phyloP scores from a whole-genome alignment of 2,113 vertebrate species.

The Oryzias javanicus region DNA sequence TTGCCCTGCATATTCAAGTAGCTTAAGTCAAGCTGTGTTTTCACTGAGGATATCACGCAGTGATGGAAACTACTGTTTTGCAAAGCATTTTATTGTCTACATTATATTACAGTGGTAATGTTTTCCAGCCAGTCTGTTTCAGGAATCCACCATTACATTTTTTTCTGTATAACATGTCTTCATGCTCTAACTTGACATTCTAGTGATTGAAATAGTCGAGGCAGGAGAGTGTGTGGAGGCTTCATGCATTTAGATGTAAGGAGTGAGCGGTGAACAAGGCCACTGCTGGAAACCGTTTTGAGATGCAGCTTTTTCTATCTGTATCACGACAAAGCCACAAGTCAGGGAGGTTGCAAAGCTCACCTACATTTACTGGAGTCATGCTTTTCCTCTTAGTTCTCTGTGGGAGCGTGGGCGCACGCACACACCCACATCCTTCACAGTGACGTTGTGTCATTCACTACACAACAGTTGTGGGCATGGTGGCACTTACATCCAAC shows the following conservation, averaged over 20 bases:
- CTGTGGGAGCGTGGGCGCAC: constrained; percentile 20
- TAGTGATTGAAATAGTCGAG: constrained; percentile 7
- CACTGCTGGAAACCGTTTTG: constrained; percentile 21
- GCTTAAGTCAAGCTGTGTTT: constrained; percentile 24
- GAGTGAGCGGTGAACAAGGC: constrained; percentile 26
- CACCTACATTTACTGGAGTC: constrained; percentile 23
- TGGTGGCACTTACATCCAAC: constrained; percentile 25
- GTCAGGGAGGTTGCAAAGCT: constrained; percentile 23
- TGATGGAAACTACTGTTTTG: constrained; percentile 31
- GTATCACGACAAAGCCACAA: constrained; percentile 26
- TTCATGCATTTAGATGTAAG: constrained; percentile 19
- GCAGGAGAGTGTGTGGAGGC: not conserved
- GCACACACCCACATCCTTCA: constrained; percentile 26
- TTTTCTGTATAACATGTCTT: constrained; percentile 18
- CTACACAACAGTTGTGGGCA: constrained; percentile 20
- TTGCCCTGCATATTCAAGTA: constrained; percentile 8
- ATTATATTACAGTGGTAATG: constrained; percentile 24
- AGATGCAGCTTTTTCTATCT: constrained; percentile 39
- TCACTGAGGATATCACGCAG: constrained; percentile 22
- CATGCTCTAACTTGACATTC: constrained; percentile 34
- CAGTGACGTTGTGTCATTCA: constrained; percentile 22
- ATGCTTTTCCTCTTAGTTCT: constrained; percentile 14
- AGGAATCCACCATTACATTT: constrained; percentile 11
- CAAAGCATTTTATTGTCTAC: constrained; percentile 34
- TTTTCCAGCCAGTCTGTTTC: constrained; percentile 16